phyloP scores from a whole-genome alignment of 2,888 invertebrate genomes.

The Eristalis pertinax region DNA sequence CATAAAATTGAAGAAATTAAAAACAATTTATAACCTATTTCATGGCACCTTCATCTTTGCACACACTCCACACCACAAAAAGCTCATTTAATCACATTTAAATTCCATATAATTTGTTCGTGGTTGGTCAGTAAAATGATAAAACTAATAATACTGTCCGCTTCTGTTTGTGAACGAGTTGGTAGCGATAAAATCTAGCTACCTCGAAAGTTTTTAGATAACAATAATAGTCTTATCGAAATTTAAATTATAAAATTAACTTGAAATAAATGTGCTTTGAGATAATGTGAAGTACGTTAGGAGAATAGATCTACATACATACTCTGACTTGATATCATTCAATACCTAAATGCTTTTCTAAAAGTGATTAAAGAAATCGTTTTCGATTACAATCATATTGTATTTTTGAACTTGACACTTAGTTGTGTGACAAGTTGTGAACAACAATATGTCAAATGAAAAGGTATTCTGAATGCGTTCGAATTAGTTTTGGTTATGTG shows the following conservation, averaged over 20 bases:
- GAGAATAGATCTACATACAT: not conserved
- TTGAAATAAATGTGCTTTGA: not conserved
- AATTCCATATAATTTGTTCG: conserved; percentile 14
- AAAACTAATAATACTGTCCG: not conserved
- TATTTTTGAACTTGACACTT: not conserved
- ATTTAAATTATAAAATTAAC: not conserved
- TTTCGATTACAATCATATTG: not conserved
- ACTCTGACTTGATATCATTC: not conserved
- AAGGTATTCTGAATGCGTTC: too few species aligned
- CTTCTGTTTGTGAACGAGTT: not conserved
- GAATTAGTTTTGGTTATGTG: too few species aligned
- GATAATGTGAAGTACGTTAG: conserved; percentile 6
- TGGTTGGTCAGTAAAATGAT: conserved; percentile 8
- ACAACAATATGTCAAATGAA: too few species aligned
- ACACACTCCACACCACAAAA: not conserved
- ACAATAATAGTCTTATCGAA: not conserved
- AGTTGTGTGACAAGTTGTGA: not conserved
- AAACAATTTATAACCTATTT: not conserved
- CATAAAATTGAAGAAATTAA: too few species aligned
- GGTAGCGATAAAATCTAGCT: conserved; percentile 5
- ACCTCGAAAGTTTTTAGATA: not conserved
- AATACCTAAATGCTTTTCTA: not conserved
- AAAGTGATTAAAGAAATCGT: not conserved
- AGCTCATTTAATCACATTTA: not conserved
- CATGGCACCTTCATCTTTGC: not conserved